These are phyloP conservation scores for Petaurus breviceps DNA, from an alignment of 2,113 vertebrate species.

Conservation along the genomic window DNA sequence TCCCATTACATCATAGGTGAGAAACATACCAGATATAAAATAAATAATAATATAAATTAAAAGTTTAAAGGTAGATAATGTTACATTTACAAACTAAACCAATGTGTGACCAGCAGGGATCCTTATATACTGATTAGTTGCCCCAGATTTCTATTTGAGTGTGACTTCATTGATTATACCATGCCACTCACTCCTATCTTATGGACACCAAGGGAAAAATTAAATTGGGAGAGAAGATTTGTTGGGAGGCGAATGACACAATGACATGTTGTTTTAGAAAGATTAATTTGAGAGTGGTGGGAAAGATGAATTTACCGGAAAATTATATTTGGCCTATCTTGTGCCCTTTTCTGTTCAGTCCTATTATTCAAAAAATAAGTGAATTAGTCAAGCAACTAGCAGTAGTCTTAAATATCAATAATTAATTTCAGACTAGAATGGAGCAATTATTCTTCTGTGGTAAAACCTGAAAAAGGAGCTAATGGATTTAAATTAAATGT, in stretches of 20 bases:
- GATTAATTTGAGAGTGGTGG: conserved; percentile 18
- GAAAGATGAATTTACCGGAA: conserved; percentile 42
- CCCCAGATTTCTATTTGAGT: not conserved
- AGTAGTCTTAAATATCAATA: conserved; percentile 48
- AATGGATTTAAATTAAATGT: conserved; percentile 47
- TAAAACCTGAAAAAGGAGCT: conserved; percentile 26
- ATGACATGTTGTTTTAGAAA: not conserved
- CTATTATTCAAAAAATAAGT: conserved; percentile 58
- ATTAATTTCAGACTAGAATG: conserved; percentile 58
- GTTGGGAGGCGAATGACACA: not conserved
- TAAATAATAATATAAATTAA: not conserved
- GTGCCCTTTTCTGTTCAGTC: conserved; percentile 40
- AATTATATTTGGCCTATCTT: conserved; percentile 45
- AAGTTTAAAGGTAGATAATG: not conserved
- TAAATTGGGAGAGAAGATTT: not conserved
- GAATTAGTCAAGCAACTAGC: conserved; percentile 35
- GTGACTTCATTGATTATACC: not conserved
- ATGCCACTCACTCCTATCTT: not conserved
- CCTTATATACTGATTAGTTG: not conserved
- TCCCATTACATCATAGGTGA: not conserved
- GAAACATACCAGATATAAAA: not conserved
- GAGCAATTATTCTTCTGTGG: conserved; percentile 34
- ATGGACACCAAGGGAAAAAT: not conserved
- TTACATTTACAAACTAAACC: not conserved
- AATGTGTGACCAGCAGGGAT: not conserved